Conservation (phyloP, 2,113 vertebrate genomes). For the Chloropsis cyanopogon region DNA sequence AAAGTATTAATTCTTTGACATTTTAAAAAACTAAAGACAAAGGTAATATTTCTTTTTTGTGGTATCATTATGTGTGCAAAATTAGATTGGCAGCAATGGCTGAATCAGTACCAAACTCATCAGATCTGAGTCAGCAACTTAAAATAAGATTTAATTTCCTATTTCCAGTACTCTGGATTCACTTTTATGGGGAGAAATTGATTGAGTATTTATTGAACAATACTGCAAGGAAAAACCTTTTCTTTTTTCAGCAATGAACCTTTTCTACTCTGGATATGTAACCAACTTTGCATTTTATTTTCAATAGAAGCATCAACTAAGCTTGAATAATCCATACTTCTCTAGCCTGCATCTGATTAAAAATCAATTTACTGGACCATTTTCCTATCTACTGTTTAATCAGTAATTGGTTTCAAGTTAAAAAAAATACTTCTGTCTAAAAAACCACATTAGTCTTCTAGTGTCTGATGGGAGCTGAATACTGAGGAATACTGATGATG, state of each 20-base stretch:
- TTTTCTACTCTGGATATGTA: background rate
- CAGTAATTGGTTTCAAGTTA: constrained; percentile 18
- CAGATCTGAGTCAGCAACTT: background rate
- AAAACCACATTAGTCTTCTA: background rate
- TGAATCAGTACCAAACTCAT: background rate
- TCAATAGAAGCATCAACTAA: constrained; percentile 71
- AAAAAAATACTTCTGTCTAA: background rate
- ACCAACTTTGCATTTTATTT: constrained; percentile 34
- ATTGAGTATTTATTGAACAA: background rate
- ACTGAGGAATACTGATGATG: background rate
- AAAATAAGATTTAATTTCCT: background rate
- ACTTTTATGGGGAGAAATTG: background rate
- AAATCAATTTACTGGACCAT: constrained; percentile 20
- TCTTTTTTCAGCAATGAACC: background rate
- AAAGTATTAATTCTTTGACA: background rate
- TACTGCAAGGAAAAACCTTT: background rate
- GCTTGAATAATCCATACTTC: constrained; percentile 74
- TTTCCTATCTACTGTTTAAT: constrained; percentile 24
- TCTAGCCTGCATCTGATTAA: constrained; percentile 12
- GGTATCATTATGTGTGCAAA: background rate
- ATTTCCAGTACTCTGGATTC: background rate
- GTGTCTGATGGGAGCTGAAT: background rate
- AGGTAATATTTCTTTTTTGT: background rate
- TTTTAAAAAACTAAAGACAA: background rate
- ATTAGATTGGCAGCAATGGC: background rate